Conservation (phyloP, 2,888 invertebrate genomes). For the Orchestes rusci region DNA sequence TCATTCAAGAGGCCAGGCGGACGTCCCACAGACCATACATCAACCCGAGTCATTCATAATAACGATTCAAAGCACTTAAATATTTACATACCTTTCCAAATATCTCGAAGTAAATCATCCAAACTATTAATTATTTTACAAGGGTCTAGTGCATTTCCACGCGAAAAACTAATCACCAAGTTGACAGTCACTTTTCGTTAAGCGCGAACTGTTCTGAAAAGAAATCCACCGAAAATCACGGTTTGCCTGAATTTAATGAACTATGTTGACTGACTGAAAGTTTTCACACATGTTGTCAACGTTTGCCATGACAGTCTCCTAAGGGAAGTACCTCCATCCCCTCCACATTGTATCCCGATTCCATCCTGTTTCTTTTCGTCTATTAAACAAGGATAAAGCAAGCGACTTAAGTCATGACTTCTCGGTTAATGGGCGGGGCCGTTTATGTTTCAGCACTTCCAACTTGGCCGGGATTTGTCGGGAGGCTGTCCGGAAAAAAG, state of each 20-base stretch:
- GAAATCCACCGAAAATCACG: slow-evolving; percentile 30
- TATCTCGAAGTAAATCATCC: slow-evolving; percentile 24
- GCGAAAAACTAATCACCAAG: slow-evolving; percentile 33
- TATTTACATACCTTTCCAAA: slow-evolving; percentile 8
- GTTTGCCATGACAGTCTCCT: slow-evolving; percentile 32
- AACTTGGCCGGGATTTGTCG: slow-evolving; percentile 8
- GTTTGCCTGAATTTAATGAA: slow-evolving; percentile 36
- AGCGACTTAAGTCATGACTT: not conserved
- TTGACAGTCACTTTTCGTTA: slow-evolving; percentile 32
- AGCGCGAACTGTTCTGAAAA: slow-evolving; percentile 3
- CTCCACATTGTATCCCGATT: not conserved
- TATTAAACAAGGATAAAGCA: not conserved
- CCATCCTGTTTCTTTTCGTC: not conserved
- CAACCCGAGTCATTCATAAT: too few species aligned
- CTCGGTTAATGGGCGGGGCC: slow-evolving; percentile 11
- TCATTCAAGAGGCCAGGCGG: too few species aligned
- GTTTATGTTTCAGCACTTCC: slow-evolving; percentile 9
- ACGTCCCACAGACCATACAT: too few species aligned
- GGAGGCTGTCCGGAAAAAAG: slow-evolving; percentile 9
- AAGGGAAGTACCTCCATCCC: slow-evolving; percentile 9
- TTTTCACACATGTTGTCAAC: slow-evolving; percentile 44
- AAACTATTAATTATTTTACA: slow-evolving; percentile 28
- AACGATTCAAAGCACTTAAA: not conserved
- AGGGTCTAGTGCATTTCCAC: slow-evolving; percentile 12
- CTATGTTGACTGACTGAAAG: slow-evolving; percentile 40